Base-by-base conservation (phyloP, 2,797 vertebrate genomes). In the Perodicticus potto region DNA sequence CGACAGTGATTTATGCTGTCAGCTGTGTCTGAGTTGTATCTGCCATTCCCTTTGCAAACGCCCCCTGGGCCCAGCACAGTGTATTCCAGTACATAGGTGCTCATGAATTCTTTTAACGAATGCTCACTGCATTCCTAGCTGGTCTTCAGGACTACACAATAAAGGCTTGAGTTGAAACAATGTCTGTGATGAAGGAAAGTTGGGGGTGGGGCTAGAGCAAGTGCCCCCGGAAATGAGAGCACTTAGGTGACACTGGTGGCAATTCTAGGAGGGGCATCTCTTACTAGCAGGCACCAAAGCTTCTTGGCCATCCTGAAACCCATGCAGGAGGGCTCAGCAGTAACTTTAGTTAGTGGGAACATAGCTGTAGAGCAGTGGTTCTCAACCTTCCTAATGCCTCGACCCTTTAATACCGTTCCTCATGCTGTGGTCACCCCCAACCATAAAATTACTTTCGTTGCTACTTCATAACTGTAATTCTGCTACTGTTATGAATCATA, bases 101-200 rank as follows among this genome's bases (percentile, higher is more conserved):
- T 86, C 25, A 57, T 65, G 27, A 59, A 34, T 86, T 92, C 32
- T 53, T 95, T 69, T 76, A 22, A 14, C 45, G 76, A 80, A 63
- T 65, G 29, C 19, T 78, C 61, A 43, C 0, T 72, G 80, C 91
- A 74, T 85, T 82, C 11, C 45, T 83, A 74, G n/a, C 13, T 22
- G 27, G n/a, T 83, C 43, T 37, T 95, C 3, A 19, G 57, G 85
- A 53, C 27, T 59, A n/a, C 43, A 34, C 23, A 78, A 37, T 81
- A 81, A 12, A 76, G 63, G 83, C 20, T n/a, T 70, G 13, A 65
- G 16, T 19, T 67, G 57, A n/a, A 92, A 96, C 53, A 25, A 93
- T 84, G 43, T 55, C 40, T 37, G 67, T 4, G 40, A 73, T 43
- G 32, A 83, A 29, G 74, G 6, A 20, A 78, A 78, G 40, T 32